Percentiles rank a stretch among this genome's conserved stretches.
Evolutionary conservation across 2,797 vertebrate genomes (phyloP).

Genomic region (Lacerta bilineata): DNA sequence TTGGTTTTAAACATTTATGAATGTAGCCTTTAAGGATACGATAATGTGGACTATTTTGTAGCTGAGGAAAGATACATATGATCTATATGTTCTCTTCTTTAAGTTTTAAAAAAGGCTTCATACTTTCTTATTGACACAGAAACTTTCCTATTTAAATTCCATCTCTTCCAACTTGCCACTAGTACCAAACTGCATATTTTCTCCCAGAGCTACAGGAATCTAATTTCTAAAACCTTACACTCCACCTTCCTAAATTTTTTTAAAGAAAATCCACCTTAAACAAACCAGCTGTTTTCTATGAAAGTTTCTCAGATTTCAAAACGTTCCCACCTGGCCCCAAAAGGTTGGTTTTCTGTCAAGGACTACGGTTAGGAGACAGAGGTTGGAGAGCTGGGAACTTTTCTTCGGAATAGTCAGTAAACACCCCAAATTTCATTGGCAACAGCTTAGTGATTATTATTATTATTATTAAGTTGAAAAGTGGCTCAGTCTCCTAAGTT

Average conservation of each 20-base stretch:
- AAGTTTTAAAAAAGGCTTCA: constrained; percentile 42
- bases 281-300: neutral
- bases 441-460: too few species aligned
- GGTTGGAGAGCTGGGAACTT: too few species aligned
- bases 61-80: constrained; percentile 53
- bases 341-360: neutral
- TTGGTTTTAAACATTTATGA: constrained; percentile 72
- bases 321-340: neutral
- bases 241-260: constrained; percentile 31
- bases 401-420: too few species aligned
- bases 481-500: too few species aligned
- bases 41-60: constrained; percentile 47
- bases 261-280: neutral
- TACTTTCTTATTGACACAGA: constrained; percentile 49
- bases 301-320: neutral
- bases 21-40: constrained; percentile 58
- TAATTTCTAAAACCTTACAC: constrained; percentile 32
- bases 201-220: constrained; percentile 36
- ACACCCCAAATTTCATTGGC: too few species aligned
- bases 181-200: neutral
- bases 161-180: too few species aligned
- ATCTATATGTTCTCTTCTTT: constrained; percentile 25
- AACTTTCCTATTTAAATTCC: constrained; percentile 55
- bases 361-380: neutral
- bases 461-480: too few species aligned